Percentiles rank a stretch among this genome's conserved stretches.
These are phyloP conservation scores for Papilio protenor DNA, from an alignment of 2,888 invertebrate genomes.

Conservation along the genomic window DNA sequence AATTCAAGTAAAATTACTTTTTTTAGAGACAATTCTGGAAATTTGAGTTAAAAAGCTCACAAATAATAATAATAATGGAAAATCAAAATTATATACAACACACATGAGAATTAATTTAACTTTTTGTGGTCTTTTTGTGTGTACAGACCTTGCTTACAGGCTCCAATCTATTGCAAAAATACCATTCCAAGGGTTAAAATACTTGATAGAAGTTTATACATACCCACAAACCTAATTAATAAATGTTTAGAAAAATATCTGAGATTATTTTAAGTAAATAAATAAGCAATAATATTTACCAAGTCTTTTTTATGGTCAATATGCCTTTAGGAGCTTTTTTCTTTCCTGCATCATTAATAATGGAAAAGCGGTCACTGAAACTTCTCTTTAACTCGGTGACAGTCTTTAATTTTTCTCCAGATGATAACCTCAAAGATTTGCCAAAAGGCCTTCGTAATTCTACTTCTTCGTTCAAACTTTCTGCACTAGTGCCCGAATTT, in stretches of 20 bases:
- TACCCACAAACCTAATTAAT: background rate
- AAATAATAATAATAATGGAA: background rate
- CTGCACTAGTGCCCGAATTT: conserved; percentile 49
- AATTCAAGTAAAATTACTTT: background rate
- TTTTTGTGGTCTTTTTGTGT: background rate
- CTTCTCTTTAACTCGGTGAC: conserved; percentile 77
- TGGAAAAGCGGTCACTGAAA: conserved; percentile 78
- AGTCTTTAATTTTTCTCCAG: conserved; percentile 59
- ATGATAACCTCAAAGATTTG: conserved; percentile 69
- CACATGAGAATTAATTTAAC: background rate
- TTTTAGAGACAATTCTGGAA: background rate
- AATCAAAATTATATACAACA: background rate
- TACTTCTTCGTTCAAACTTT: conserved; percentile 56
- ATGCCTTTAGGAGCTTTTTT: conserved; percentile 68
- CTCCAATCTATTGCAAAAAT: background rate
- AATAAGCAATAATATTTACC: conserved; percentile 63
- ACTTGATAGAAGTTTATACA: background rate
- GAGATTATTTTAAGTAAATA: background rate
- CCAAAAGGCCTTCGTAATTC: conserved; percentile 61
- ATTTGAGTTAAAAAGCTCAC: background rate
- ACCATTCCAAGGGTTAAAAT: background rate
- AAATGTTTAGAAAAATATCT: background rate
- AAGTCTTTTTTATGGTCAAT: conserved; percentile 79
- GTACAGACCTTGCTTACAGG: background rate
- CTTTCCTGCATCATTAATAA: conserved; percentile 69